Evolutionary conservation across 2,888 invertebrate genomes (phyloP), one percentile per base, ranked within the genome.

Genomic region (Clostera curtula): DNA sequence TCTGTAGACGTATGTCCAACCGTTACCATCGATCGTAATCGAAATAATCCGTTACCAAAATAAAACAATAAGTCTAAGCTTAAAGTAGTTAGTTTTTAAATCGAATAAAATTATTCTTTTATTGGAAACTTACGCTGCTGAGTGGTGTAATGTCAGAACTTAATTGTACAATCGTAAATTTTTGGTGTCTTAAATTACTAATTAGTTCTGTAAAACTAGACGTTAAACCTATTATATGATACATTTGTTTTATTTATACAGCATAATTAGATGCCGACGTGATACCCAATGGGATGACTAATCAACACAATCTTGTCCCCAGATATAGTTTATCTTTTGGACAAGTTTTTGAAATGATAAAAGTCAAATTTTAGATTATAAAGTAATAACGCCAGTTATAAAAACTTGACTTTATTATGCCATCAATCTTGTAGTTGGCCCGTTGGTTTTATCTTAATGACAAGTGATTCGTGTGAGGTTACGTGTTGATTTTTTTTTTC

Each of bases 291-390:
- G 43, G 44, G 45, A 45, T 43, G 38, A 35, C 63, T 76, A 74
- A 79, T 77, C 76, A 73, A 62, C 51, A 43, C 55, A 59, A 80
- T 77, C 79, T 49, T 79, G 77, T 77, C 60, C 39, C 49, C 46
- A 40, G 47, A 67, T 72, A 75, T 65, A 71, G 49, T 63, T 67
- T 80, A 80, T 82, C 77, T 68, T 52, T 43, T 36, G 43, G 60
- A 80, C 80, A 80, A 70, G 75, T 65, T 70, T 71, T 71, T 62
- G 64, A 57, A 60, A 49, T 79, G 80, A 82, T 82, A 80, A 80
- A 75, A 73, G 60, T 70, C 67, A 63, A 74, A 75, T 72, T 68
- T 68, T 43, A 73, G 68, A 79, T 76, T 71, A 77, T 75, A 70
- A 74, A 69, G 63, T 68, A 70, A 76, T 77, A 65, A 63, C 71